These are phyloP conservation scores for Bolinopsis microptera DNA, from an alignment of 37 sponge, comb jelly and placozoan genomes.

Conservation along the genomic window DNA sequence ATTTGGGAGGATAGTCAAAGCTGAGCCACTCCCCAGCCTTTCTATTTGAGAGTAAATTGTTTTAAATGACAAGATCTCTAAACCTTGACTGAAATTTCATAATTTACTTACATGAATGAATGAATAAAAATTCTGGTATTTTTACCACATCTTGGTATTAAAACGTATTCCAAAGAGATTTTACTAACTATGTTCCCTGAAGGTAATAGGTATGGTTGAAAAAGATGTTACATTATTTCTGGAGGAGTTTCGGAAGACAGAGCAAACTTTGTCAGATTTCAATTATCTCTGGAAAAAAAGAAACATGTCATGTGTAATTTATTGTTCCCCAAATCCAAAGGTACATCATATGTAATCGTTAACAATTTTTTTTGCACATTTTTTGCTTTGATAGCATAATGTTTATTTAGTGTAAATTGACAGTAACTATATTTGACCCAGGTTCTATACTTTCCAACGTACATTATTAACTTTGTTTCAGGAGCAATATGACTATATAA, in stretches of 20 bases:
- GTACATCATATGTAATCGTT: background rate
- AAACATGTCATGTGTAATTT: conserved; percentile 35
- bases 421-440: too few species aligned
- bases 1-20: too few species aligned
- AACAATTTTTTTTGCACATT: background rate
- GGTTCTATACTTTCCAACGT: background rate
- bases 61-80: too few species aligned
- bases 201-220: conserved; percentile 15
- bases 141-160: background rate
- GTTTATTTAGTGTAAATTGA: background rate
- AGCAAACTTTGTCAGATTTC: conserved; percentile 37
- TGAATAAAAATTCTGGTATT: background rate
- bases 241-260: conserved; percentile 42
- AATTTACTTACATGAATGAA: too few species aligned
- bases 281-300: conserved; percentile 12
- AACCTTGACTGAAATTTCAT: too few species aligned
- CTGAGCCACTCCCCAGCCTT: too few species aligned
- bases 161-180: background rate
- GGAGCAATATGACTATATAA: conserved; percentile 56
- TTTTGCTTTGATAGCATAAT: background rate
- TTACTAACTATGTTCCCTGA: background rate
- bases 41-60: too few species aligned
- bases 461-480: background rate
- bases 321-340: conserved; percentile 56
- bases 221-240: conserved; percentile 33